These are phyloP conservation scores for Crenuchus spilurus DNA, from an alignment of 2,797 vertebrate species.

Conservation along the genomic window DNA sequence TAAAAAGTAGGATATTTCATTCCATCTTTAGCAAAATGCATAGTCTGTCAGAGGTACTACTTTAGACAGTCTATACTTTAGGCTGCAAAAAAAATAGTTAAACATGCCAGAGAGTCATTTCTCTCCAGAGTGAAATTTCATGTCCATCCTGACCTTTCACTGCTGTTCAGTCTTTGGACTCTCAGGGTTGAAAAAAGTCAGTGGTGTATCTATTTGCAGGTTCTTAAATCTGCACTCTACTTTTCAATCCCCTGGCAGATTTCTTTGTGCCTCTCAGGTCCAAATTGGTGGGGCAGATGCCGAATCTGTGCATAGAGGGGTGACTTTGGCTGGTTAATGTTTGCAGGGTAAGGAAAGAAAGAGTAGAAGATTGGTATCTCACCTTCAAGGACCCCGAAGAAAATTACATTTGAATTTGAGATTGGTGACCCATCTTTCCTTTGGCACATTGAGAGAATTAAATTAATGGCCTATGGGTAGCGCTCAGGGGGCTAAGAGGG, in stretches of 20 bases:
- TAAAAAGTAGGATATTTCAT: no score
- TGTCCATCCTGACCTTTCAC: background rate
- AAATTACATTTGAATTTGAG: constrained; percentile 57
- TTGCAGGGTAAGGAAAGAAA: constrained; percentile 30
- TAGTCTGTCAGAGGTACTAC: background rate
- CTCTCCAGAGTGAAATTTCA: background rate
- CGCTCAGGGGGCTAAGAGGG: constrained; percentile 16
- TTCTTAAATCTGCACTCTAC: constrained; percentile 7
- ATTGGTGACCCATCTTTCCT: constrained; percentile 45
- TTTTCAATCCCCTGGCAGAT: constrained; percentile 22
- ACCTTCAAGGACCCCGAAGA: constrained; percentile 49
- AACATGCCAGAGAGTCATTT: background rate
- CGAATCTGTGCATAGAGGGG: background rate
- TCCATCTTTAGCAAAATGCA: background rate
- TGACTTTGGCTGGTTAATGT: constrained; percentile 22
- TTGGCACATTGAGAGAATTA: constrained; percentile 44
- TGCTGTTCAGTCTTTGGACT: background rate
- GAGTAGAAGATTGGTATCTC: constrained; percentile 35
- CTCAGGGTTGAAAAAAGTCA: background rate
- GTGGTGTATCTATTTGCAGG: constrained; percentile 19
- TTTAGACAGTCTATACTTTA: background rate
- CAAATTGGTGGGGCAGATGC: background rate
- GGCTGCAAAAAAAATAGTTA: background rate
- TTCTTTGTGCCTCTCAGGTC: background rate
- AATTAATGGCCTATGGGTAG: constrained; percentile 50